A percentile compares a stretch with the other conserved stretches of the same genome.
These are phyloP conservation scores for Eucidaris tribuloides DNA, from an alignment of 35 echinoderm and acorn worm genomes.

Conservation along the genomic window DNA sequence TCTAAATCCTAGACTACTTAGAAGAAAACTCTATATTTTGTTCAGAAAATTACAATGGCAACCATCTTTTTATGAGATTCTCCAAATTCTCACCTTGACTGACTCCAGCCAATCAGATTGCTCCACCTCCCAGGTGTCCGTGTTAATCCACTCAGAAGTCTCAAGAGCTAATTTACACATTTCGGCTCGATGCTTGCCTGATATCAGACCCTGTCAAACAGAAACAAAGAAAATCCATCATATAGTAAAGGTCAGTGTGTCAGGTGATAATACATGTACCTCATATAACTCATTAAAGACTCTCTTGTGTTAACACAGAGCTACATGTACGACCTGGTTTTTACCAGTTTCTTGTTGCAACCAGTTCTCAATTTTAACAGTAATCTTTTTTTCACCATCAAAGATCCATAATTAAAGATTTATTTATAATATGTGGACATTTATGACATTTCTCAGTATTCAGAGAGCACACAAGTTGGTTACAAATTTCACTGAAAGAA, in stretches of 20 bases:
- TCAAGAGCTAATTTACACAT: slow-evolving; percentile 83
- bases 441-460: not conserved
- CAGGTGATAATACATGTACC: not conserved
- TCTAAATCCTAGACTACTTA: too few species aligned
- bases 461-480: not conserved
- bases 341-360: not conserved
- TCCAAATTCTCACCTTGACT: slow-evolving; percentile 63
- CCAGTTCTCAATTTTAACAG: not conserved
- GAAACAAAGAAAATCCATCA: not conserved
- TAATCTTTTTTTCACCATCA: not conserved
- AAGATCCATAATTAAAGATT: not conserved
- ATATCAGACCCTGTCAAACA: slow-evolving; percentile 56
- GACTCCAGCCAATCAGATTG: slow-evolving; percentile 68
- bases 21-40: too few species aligned
- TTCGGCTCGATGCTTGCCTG: slow-evolving; percentile 72
- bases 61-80: too few species aligned
- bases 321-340: not conserved
- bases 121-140: slow-evolving; percentile 84
- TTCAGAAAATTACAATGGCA: too few species aligned
- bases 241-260: not conserved
- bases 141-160: slow-evolving; percentile 70
- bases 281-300: not conserved
- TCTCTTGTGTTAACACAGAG: not conserved
- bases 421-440: not conserved
- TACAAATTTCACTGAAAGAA: not conserved